Evolutionary conservation across 2,113 vertebrate species (phyloP).

Genomic region (Phrynosoma platyrhinos): DNA sequence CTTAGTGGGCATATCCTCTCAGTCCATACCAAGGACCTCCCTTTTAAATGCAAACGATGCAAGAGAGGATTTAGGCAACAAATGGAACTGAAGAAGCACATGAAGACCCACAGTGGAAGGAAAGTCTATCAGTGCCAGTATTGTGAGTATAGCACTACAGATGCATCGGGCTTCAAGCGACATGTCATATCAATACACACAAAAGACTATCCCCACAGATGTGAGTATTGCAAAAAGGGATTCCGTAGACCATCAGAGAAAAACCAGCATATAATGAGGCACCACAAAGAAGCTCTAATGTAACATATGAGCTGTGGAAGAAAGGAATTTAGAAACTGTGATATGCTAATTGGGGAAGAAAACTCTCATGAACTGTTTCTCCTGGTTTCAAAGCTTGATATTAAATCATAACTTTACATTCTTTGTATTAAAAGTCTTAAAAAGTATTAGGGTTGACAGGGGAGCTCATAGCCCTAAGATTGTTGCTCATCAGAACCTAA

Average conservation of each 20-base stretch:
- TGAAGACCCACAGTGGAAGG: constrained; percentile 98
- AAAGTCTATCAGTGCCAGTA: constrained; percentile 99
- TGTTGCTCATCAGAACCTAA: constrained; percentile 73
- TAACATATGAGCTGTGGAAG: constrained; percentile 70
- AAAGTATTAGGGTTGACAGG: constrained; percentile 75
- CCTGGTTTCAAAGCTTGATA: constrained; percentile 82
- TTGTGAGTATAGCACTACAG: constrained; percentile 98
- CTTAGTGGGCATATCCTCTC: constrained; percentile 97
- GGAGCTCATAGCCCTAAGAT: constrained; percentile 74
- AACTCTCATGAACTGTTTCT: constrained; percentile 80
- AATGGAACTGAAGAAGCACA: constrained; percentile 98
- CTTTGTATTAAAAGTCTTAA: constrained; percentile 81
- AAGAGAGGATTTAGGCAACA: constrained; percentile 95
- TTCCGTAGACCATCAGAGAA: constrained; percentile 98
- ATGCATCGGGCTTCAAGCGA: constrained; percentile 99
- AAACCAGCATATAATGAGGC: constrained; percentile 98
- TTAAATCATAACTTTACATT: constrained; percentile 81
- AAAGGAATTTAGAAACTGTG: constrained; percentile 67
- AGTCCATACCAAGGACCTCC: constrained; percentile 97
- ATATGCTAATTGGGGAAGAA: constrained; percentile 71
- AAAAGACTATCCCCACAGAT: constrained; percentile 98
- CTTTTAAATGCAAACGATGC: constrained; percentile 98
- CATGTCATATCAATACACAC: constrained; percentile 99
- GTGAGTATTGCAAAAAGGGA: constrained; percentile 98
- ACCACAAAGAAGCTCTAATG: constrained; percentile 96